Percentiles rank a stretch among this genome's conserved stretches.
Evolutionary conservation across 2,888 invertebrate species (phyloP).

Genomic region (Sceliomorpha sp.): DNA sequence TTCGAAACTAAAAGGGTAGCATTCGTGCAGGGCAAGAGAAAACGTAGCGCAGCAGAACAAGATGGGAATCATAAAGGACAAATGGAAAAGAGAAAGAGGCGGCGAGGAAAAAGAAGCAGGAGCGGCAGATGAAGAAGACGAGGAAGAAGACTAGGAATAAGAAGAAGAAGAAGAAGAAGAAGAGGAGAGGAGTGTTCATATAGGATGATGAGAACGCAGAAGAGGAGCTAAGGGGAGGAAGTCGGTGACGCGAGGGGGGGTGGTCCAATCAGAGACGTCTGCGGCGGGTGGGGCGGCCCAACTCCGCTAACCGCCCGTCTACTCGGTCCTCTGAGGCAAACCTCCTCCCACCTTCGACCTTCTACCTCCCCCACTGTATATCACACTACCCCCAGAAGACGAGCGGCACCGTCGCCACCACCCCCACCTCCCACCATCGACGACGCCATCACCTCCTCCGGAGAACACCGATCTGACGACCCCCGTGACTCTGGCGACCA

Average conservation of each 20-base stretch:
- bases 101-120: conserved; percentile 15
- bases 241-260: conserved; percentile 68
- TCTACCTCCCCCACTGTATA: conserved; percentile 59
- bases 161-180: conserved; percentile 28
- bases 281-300: conserved; percentile 75
- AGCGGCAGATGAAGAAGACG: conserved; percentile 27
- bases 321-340: conserved; percentile 59
- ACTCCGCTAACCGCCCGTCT: conserved; percentile 65
- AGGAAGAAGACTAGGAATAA: conserved; percentile 29
- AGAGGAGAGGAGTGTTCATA: conserved; percentile 44
- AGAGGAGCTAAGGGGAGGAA: conserved; percentile 45
- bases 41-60: conserved; percentile 48
- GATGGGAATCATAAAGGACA: conserved; percentile 49
- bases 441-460: conserved; percentile 62
- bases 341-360: conserved; percentile 66
- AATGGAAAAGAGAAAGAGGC: conserved; percentile 42
- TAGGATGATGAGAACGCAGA: conserved; percentile 48
- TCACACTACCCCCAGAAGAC: conserved; percentile 60
- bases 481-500: conserved; percentile 73
- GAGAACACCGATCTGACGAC: conserved; percentile 64
- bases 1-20: conserved; percentile 27
- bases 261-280: conserved; percentile 78
- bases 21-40: conserved; percentile 51
- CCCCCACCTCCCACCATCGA: conserved; percentile 59
- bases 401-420: conserved; percentile 58